Conservation (phyloP, 1,140 invertebrate species). For the Myzus persicae region DNA sequence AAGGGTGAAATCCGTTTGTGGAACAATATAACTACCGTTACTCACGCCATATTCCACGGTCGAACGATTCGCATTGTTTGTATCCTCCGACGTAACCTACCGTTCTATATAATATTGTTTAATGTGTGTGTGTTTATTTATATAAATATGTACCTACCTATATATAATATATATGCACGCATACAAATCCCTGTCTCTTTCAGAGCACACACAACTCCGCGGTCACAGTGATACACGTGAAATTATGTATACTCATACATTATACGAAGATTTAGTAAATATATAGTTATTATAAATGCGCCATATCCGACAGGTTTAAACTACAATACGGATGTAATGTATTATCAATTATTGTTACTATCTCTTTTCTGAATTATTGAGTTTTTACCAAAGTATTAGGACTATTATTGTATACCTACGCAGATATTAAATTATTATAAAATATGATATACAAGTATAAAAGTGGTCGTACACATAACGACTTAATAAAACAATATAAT, state of each 20-base stretch:
- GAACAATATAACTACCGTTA: constrained; percentile 51
- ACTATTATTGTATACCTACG: not conserved
- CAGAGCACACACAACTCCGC: not conserved
- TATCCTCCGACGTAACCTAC: not conserved
- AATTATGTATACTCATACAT: not conserved
- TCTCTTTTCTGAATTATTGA: not conserved
- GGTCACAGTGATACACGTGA: not conserved
- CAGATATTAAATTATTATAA: not conserved
- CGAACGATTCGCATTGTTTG: constrained; percentile 31
- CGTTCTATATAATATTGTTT: not conserved
- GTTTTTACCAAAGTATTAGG: not conserved
- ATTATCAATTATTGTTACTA: not conserved
- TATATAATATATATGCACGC: not conserved
- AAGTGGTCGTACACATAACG: not conserved
- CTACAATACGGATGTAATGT: not conserved
- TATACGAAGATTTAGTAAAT: not conserved
- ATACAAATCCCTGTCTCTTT: not conserved
- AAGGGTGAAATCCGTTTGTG: constrained; percentile 37
- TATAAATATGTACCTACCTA: not conserved
- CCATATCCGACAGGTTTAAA: not conserved
- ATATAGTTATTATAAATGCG: not conserved
- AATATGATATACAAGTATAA: not conserved
- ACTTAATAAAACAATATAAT: not conserved
- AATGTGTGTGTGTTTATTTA: not conserved
- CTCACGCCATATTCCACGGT: constrained; percentile 39